Conservation (phyloP, 64 coral and sea anemone species). For the Dendronephthya gigantea region DNA sequence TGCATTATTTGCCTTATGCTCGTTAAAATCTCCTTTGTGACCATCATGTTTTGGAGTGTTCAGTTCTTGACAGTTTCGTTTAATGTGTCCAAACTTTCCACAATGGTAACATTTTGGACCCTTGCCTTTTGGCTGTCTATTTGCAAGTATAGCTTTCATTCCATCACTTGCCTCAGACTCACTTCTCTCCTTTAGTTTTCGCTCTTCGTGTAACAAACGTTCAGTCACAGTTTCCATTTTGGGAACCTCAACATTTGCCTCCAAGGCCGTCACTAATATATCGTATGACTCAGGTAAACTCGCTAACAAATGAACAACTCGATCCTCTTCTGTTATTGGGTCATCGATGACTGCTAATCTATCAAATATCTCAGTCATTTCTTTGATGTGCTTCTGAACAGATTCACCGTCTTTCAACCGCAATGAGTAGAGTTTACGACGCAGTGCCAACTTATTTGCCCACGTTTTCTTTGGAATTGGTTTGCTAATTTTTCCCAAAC, state of each 20-base stretch:
- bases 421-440: too few species aligned
- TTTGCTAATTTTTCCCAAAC: constrained; percentile 49
- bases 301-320: constrained; percentile 40
- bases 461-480: constrained; percentile 45
- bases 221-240: constrained; percentile 52
- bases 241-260: too few species aligned
- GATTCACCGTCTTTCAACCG: too few species aligned
- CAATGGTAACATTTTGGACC: constrained; percentile 15
- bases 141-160: not conserved
- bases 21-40: constrained; percentile 4
- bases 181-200: constrained; percentile 27
- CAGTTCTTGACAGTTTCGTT: constrained; percentile 31
- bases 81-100: constrained; percentile 29
- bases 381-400: too few species aligned
- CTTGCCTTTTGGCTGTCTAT: not conserved
- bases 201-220: constrained; percentile 42
- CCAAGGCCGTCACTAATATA: too few species aligned
- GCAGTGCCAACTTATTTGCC: too few species aligned
- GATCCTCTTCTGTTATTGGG: constrained; percentile 46
- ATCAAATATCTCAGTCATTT: too few species aligned
- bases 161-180: not conserved
- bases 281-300: too few species aligned
- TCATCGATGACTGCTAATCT: too few species aligned
- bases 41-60: not conserved
- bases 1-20: constrained; percentile 31